Evolutionary conservation across 2,797 vertebrate genomes (phyloP).

Genomic region (Limosa lapponica): DNA sequence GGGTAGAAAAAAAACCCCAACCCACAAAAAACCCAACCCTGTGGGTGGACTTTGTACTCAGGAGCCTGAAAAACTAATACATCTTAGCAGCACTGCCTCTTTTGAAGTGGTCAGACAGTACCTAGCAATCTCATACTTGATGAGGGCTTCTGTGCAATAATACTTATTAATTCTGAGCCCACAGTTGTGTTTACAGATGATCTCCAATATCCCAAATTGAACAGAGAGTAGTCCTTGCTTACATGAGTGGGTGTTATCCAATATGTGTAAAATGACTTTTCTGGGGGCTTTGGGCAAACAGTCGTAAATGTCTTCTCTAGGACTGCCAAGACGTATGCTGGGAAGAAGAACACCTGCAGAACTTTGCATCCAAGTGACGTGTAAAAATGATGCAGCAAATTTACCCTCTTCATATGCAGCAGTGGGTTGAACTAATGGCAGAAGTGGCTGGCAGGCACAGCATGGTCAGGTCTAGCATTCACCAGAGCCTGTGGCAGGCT

Average conservation of each 20-base stretch:
- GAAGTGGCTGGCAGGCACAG: background rate
- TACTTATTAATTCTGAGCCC: background rate
- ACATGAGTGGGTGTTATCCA: background rate
- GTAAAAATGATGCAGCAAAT: background rate
- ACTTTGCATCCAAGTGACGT: accelerated
- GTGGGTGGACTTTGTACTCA: background rate
- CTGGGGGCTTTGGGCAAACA: background rate
- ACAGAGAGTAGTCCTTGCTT: background rate
- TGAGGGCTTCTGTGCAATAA: background rate
- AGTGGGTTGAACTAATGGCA: background rate
- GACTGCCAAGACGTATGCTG: background rate
- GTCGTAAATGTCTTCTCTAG: background rate
- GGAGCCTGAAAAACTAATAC: background rate
- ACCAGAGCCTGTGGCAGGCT: background rate
- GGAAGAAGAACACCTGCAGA: background rate
- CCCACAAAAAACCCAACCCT: background rate
- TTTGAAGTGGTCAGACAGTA: background rate
- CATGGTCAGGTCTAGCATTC: background rate
- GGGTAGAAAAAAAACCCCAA: background rate
- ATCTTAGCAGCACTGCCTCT: background rate
- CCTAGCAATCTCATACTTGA: background rate
- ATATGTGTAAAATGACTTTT: background rate
- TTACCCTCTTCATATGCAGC: background rate
- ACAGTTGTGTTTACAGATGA: background rate
- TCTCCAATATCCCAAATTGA: background rate